Evolutionary conservation across 2,797 vertebrate genomes (phyloP).

Genomic region (Syncerus caffer): DNA sequence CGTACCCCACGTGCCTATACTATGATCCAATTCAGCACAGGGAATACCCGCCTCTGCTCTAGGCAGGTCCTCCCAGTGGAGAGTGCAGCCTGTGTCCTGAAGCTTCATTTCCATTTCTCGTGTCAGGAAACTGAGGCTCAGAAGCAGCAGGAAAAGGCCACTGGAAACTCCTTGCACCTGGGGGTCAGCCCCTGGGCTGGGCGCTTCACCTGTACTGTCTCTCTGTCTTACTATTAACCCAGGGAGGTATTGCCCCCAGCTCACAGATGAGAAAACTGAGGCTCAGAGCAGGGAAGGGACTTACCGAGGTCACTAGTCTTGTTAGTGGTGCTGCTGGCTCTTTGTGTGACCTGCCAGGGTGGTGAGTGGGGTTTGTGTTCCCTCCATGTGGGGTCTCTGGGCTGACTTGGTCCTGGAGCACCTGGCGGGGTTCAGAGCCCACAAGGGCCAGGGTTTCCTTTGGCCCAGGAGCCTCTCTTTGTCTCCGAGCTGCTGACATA

Average conservation of each 20-base stretch:
- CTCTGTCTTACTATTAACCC: neutral
- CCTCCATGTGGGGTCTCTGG: neutral
- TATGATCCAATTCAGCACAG: neutral
- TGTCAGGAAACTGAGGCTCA: neutral
- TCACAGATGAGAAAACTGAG: neutral
- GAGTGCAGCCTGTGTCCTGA: neutral
- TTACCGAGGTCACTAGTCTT: neutral
- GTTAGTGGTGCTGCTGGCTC: accelerated
- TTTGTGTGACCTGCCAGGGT: neutral
- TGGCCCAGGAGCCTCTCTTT: neutral
- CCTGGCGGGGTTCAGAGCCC: neutral
- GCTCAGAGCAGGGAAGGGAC: neutral
- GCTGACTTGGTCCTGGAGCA: neutral
- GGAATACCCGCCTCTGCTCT: neutral
- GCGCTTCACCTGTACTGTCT: too few relatives aligned
- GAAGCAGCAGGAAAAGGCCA: neutral
- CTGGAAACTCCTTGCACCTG: accelerated
- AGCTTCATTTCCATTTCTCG: too few relatives aligned
- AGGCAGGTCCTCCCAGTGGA: accelerated
- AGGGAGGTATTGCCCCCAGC: accelerated
- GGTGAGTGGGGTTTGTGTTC: neutral
- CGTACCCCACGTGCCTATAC: accelerated
- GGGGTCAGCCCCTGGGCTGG: neutral
- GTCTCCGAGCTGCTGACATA: neutral
- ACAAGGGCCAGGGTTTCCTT: neutral